These are phyloP conservation scores for Poecilia velifera DNA, from an alignment of 2,797 vertebrate genomes.

Conservation along the genomic window DNA sequence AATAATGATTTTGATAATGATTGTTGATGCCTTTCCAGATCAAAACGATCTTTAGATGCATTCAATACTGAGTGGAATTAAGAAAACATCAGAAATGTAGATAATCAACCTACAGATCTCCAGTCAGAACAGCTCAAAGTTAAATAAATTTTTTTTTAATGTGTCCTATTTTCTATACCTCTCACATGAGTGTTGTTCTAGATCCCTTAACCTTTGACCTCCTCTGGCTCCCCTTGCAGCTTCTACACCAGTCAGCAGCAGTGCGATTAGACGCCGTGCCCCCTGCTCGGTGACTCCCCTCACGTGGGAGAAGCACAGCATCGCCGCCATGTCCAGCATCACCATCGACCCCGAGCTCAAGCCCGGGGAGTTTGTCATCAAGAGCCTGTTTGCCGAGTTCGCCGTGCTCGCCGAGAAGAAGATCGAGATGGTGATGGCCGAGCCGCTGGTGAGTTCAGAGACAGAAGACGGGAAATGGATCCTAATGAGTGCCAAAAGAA, in stretches of 20 bases:
- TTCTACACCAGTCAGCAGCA: constrained; percentile 88
- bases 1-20: neutral
- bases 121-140: neutral
- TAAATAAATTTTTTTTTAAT: neutral
- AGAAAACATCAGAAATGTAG: neutral
- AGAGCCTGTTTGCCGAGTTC: constrained; percentile 99
- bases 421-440: constrained; percentile 99
- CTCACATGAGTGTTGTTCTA: constrained; percentile 11
- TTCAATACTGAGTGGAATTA: neutral
- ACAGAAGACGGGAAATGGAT: constrained; percentile 1
- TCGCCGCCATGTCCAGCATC: constrained; percentile 95
- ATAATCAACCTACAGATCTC: neutral
- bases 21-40: neutral
- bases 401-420: constrained; percentile 99
- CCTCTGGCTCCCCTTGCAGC: constrained; percentile 75
- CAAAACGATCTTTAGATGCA: neutral
- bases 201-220: constrained; percentile 39
- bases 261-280: constrained; percentile 88
- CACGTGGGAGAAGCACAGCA: constrained; percentile 88
- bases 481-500: constrained; percentile 5
- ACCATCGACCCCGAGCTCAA: constrained; percentile 99
- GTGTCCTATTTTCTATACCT: constrained; percentile 5
- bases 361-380: constrained; percentile 99
- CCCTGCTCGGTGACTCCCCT: constrained; percentile 84
- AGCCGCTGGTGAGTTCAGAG: constrained; percentile 92